Evolutionary conservation across 2,888 invertebrate genomes (phyloP), one percentile per base, ranked within the genome.

Genomic region (Biston stratarius): DNA sequence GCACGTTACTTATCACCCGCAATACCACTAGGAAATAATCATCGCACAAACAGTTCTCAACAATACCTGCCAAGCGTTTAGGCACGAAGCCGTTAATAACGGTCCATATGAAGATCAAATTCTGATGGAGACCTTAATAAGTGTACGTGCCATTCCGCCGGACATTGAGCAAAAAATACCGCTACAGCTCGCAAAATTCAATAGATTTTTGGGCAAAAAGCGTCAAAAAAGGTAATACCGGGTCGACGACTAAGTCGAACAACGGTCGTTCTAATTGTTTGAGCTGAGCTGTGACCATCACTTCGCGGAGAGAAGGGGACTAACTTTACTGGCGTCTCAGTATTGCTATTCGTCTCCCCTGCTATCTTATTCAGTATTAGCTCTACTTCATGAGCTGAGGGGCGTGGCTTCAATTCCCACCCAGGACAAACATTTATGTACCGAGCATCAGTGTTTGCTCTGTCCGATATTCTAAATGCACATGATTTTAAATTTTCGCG

Each of bases 191-290:
- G 87, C 85, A 87, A 86, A 89, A 60, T 60, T 87, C 89, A 90
- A 92, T 90, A 91, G 87, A 85, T 85, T 90, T 90, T 89, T 87
- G 79, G 87, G 83, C 85, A 91, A 93, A 93, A 93, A 90, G 83
- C 85, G 84, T 87, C 85, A 88, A 90, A 92, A 67, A 92, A 90
- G 87, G 87, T 84, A 87, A 87, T 83, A 86, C 82, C 86, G 74
- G 87, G 87, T 87, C 86, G 86, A 63, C 83, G 83, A 83, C 85
- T 85, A 86, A 86, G 83, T 84, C 89, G 87, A 82, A 81, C 87
- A 94, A 92, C 92, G 91, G 92, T 91, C 81, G 92, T 78, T 86
- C 91, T 85, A 86, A 88, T 90, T 82, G 79, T 83, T 79, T 77
- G 80, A 82, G 74, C 74, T 77, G 80, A 81, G 74, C 74, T 73